Base-by-base conservation (phyloP, 2,888 invertebrate genomes). In the Sminthurides aquaticus region DNA sequence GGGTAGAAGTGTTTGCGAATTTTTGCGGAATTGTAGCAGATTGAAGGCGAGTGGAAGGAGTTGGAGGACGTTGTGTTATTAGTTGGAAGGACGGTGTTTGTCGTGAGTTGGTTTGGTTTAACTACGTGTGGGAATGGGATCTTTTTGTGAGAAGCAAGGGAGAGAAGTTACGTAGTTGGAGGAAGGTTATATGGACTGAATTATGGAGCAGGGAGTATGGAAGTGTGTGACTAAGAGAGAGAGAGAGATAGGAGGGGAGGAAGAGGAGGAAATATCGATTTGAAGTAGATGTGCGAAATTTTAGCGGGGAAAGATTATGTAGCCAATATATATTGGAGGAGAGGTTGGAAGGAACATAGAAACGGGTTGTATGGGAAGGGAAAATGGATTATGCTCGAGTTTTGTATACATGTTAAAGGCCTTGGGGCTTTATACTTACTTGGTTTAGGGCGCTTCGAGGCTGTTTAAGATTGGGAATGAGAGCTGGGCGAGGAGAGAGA, bases 401-500 rank as follows among this genome's bases (percentile, higher is more conserved):
- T 11, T 11, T 34, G 43, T 11, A 34, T 34, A 34, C 15, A 15
- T 34, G 15, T 15, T 11, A 34, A 34, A 34, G 43, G 43, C 43
- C 43, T 34, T 34, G 43, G 43, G 15, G n/a, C n/a, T n/a, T n/a
- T n/a, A n/a, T n/a, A 34, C 43, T 34, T 34, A 34, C 43, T 34
- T 34, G 43, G 8, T 34, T 34, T 15, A 34, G 43, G 8, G 5
- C n/a, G n/a, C n/a, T n/a, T n/a, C n/a, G n/a, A n/a, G 43, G 43
- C 43, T 34, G 5, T 5, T 34, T 34, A 15, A 34, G 43, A 34
- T 34, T 11, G 43, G 43, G 43, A 34, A 34, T 11, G 43, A 34
- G 43, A n/a, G 5, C 43, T 11, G 43, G 8, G 43, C 43, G 15
- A 34, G 43, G 55, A 56, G 28, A 57, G 63, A 57, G 60, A 59